A percentile compares a stretch with the other conserved stretches of the same genome.
These are phyloP conservation scores for Choreutis nemorana DNA, from an alignment of 2,888 invertebrate genomes.

Conservation along the genomic window DNA sequence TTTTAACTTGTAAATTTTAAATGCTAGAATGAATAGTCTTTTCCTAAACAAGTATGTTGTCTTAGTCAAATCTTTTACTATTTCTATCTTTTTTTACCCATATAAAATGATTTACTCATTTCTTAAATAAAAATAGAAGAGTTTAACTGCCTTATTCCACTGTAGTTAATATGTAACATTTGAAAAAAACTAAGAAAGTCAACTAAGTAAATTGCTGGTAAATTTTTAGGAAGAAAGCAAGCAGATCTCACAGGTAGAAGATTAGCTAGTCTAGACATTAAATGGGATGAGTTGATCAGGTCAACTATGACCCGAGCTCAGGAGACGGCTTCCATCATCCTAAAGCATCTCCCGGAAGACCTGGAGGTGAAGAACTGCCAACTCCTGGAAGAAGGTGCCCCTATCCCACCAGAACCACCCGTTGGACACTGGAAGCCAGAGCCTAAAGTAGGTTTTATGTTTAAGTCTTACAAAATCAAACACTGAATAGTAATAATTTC, in stretches of 20 bases:
- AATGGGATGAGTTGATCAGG: conserved; percentile 80
- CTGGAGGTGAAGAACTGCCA: conserved; percentile 70
- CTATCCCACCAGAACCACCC: conserved; percentile 93
- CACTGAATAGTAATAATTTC: too few species aligned
- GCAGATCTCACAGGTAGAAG: conserved; percentile 87
- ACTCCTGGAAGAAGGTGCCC: conserved; percentile 91
- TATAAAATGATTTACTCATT: too few species aligned
- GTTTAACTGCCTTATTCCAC: too few species aligned
- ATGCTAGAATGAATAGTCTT: too few species aligned
- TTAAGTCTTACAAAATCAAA: too few species aligned
- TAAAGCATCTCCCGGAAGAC: conserved; percentile 70
- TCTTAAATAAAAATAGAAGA: too few species aligned
- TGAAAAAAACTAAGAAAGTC: conserved; percentile 1
- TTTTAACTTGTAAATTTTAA: too few species aligned
- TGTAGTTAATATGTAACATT: neutral
- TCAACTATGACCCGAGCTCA: conserved; percentile 95
- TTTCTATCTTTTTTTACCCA: too few species aligned
- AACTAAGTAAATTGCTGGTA: neutral
- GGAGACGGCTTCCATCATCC: conserved; percentile 88
- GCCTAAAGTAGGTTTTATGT: conserved; percentile 51
- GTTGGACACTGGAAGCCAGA: conserved; percentile 89
- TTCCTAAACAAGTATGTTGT: too few species aligned
- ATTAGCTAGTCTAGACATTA: conserved; percentile 77
- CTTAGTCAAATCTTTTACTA: too few species aligned
- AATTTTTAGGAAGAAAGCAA: conserved; percentile 80